Evolutionary conservation across 2,797 vertebrate genomes (phyloP).

Genomic region (Neopelma chrysocephalum): DNA sequence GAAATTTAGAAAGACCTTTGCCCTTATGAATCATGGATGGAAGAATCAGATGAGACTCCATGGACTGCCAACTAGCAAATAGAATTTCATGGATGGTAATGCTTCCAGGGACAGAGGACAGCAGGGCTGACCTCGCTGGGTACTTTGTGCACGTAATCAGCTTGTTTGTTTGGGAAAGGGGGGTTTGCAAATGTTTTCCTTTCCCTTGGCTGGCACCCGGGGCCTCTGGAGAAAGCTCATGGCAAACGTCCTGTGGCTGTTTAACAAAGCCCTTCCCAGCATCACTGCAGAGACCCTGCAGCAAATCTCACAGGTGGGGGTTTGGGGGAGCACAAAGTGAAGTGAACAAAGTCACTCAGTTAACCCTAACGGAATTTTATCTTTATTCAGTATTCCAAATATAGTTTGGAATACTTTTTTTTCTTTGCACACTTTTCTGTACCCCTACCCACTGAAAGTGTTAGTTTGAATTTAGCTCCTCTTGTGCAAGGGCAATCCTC

Average conservation of each 20-base stretch:
- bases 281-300: not conserved
- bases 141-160: slow-evolving; percentile 23
- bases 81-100: slow-evolving; percentile 62
- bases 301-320: not conserved
- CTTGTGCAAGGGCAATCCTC: not conserved
- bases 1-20: slow-evolving; percentile 58
- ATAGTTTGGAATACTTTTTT: no score
- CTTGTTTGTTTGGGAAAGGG: not conserved
- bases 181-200: not conserved
- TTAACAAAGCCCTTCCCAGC: not conserved
- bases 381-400: not conserved
- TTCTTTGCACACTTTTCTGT: not conserved
- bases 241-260: not conserved
- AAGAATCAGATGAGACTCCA: not conserved
- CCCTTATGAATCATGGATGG: slow-evolving; percentile 58
- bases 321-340: not conserved
- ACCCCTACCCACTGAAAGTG: no score
- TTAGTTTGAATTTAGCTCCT: not conserved
- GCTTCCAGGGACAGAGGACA: not conserved
- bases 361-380: not conserved
- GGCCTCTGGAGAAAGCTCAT: not conserved
- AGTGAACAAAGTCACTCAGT: not conserved
- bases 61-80: slow-evolving; percentile 37
- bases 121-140: slow-evolving; percentile 22
- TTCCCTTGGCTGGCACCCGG: not conserved